Evolutionary conservation across 2,888 invertebrate species (phyloP), one percentile per base, ranked within the genome.

Genomic region (Archips crataeganus): DNA sequence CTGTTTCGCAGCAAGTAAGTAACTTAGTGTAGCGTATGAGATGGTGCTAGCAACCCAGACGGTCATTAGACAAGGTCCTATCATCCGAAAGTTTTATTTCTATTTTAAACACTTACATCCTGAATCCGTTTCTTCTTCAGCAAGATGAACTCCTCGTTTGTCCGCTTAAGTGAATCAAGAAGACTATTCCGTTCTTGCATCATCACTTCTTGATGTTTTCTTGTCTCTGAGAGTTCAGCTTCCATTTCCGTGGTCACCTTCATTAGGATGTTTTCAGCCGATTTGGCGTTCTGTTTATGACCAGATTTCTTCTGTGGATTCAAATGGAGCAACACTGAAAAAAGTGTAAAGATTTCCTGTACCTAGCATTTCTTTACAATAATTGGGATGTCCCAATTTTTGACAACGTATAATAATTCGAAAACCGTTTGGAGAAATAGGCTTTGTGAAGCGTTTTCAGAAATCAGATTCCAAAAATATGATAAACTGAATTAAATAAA

Each of bases 81-180:
- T 34, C 59, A 23, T 23, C 23, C 23, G 23, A 23, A 23, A 11
- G 3, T 36, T 66, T 60, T 3, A n/a, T 54, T 54, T 9, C 23
- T 9, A 54, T 2, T 3, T 32, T 63, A 63, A 2, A 42, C 78
- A 95, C 97, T 97, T 88, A 98, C 96, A 91, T 98, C 98, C 87
- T 97, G 96, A 80, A 98, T 94, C 70, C 97, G 95, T 85, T 97
- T 97, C 79, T 96, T 96, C 86, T 97, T 97, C 80, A 98, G 88
- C 75, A 95, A 90, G 86, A 97, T 96, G 81, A 97, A 97, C 83
- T 98, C 97, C 76, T 96, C 96, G 82, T 97, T 97, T 39, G 97
- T 95, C 71, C 96, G 93, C 83, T 96, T 96, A 62, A 97, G 92
- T 79, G 97, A 97, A 78, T 97, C 96, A 32, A 96, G 91, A 62